phyloP scores from a whole-genome alignment of 2,888 invertebrate genomes.

The Microctonus hyperodae region DNA sequence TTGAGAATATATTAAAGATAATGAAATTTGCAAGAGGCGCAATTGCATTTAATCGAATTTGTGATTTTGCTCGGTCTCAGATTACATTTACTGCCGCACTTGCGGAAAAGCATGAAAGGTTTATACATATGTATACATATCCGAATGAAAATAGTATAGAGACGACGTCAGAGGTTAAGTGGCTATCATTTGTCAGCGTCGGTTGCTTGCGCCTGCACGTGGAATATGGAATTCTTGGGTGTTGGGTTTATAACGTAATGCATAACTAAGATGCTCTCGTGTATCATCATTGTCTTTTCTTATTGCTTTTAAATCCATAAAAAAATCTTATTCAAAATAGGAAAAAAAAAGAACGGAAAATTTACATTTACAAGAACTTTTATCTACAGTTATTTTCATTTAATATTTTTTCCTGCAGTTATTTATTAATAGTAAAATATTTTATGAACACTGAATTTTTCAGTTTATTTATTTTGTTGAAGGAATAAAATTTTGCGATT shows the following conservation, averaged over 20 bases:
- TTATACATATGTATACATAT: background rate
- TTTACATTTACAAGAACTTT: too few relatives aligned
- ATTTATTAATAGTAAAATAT: too few relatives aligned
- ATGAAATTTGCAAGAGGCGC: background rate
- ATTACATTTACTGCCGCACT: background rate
- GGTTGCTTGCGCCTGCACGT: background rate
- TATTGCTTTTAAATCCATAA: background rate
- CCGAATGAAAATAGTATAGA: background rate
- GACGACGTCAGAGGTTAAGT: slow-evolving; percentile 30
- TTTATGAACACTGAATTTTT: too few relatives aligned
- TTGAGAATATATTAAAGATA: background rate
- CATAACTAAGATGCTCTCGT: background rate
- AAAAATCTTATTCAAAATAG: too few relatives aligned
- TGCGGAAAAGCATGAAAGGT: background rate
- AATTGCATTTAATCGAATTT: background rate
- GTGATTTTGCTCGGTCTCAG: background rate
- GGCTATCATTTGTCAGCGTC: slow-evolving; percentile 35
- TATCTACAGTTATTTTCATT: too few relatives aligned
- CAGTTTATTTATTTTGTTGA: too few relatives aligned
- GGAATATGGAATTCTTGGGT: too few relatives aligned
- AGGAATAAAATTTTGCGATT: too few relatives aligned
- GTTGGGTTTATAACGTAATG: background rate
- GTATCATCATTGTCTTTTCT: background rate
- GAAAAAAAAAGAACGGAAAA: too few relatives aligned
- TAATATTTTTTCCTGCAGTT: too few relatives aligned